A percentile compares a stretch with the other conserved stretches of the same genome.
Evolutionary conservation across 2,113 vertebrate genomes (phyloP).

Genomic region (Psephotus haematonotus): DNA sequence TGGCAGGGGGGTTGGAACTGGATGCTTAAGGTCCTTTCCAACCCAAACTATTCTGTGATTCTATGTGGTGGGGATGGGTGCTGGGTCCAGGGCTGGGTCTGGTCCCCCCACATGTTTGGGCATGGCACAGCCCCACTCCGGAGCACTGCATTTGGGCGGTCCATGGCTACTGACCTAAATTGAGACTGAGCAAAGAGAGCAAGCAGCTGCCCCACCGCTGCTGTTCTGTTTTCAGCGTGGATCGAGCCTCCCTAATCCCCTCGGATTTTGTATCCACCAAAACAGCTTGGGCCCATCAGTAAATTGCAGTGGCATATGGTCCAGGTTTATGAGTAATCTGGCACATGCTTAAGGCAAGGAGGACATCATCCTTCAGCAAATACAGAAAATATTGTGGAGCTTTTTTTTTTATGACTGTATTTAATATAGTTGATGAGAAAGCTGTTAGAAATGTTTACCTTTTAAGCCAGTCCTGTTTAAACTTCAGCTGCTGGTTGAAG

Average conservation of each 20-base stretch:
- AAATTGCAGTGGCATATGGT: conserved; percentile 99
- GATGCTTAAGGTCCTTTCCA: not conserved
- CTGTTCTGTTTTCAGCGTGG: conserved; percentile 80
- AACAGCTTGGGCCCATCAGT: conserved; percentile 99
- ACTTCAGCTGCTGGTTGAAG: not conserved
- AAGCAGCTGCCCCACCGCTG: conserved; percentile 64
- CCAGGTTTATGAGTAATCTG: conserved; percentile 99
- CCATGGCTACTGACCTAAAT: conserved; percentile 72
- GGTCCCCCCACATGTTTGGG: not conserved
- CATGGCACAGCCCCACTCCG: rapidly evolving
- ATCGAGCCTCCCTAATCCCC: conserved; percentile 90
- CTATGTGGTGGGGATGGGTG: not conserved
- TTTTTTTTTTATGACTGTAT: conserved; percentile 3
- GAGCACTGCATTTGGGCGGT: not conserved
- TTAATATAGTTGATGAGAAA: conserved; percentile 47
- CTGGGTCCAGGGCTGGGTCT: not conserved
- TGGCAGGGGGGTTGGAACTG: not conserved
- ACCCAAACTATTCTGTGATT: not conserved
- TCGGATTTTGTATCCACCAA: conserved; percentile 93
- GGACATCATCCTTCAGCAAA: conserved; percentile 88
- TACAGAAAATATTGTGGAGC: conserved; percentile 76
- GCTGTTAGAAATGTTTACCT: conserved; percentile 47
- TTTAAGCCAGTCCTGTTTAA: conserved; percentile 37
- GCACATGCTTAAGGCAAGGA: conserved; percentile 88
- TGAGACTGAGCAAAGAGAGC: conserved; percentile 55